phyloP scores from a whole-genome alignment of 2,888 invertebrate genomes.

The Allolobophora icterica region DNA sequence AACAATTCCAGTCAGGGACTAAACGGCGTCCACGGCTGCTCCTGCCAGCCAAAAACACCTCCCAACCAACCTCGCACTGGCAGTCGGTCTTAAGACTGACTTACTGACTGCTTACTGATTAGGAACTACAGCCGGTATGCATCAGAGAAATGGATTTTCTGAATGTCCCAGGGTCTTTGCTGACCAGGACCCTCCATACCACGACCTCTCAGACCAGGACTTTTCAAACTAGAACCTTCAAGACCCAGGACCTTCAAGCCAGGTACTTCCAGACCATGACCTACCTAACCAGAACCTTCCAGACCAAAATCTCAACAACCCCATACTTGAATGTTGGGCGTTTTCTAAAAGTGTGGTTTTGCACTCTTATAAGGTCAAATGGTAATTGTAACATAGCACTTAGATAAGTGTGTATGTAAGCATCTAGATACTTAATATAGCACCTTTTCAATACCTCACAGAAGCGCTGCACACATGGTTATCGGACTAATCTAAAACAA shows the following conservation, averaged over 20 bases:
- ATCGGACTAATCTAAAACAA: too few species aligned
- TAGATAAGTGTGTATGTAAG: too few species aligned
- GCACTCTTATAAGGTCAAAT: too few species aligned
- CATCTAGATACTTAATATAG: too few species aligned
- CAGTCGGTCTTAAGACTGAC: neutral
- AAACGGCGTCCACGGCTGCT: slow-evolving; percentile 1
- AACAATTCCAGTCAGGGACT: neutral
- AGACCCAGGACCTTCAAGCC: neutral
- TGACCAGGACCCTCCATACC: neutral
- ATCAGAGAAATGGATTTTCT: neutral
- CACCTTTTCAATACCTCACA: too few species aligned
- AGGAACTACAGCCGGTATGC: neutral
- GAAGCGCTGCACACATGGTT: too few species aligned
- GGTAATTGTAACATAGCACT: too few species aligned
- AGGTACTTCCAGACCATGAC: neutral
- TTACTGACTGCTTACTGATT: neutral
- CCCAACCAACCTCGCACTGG: neutral
- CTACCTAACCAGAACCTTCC: neutral
- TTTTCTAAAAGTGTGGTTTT: too few species aligned
- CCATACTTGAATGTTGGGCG: too few species aligned
- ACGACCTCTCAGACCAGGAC: neutral
- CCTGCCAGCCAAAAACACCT: slow-evolving; percentile 12
- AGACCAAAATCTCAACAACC: neutral
- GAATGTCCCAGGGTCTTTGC: neutral
- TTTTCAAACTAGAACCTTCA: neutral